phyloP scores from a whole-genome alignment of 2,797 vertebrate genomes.

The Octomys mimax region DNA sequence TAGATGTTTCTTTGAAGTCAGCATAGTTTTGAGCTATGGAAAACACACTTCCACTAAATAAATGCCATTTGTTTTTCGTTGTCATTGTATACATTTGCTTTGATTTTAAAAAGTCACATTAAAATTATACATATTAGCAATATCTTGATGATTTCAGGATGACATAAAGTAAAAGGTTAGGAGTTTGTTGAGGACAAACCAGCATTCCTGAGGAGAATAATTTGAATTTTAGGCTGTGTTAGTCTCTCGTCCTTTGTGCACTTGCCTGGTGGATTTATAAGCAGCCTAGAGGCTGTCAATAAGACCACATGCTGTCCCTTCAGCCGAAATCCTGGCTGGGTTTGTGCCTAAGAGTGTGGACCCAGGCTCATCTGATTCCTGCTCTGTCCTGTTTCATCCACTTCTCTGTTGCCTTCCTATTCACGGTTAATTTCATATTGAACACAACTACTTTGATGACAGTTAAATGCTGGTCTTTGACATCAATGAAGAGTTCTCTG shows the following conservation, averaged over 20 bases:
- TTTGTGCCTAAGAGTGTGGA: neutral
- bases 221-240: neutral
- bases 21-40: neutral
- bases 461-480: constrained; percentile 8
- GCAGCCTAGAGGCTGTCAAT: accelerated
- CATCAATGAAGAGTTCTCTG: neutral
- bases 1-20: neutral
- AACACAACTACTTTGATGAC: neutral
- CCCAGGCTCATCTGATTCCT: accelerated
- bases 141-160: neutral
- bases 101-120: neutral
- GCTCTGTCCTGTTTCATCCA: neutral
- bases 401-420: neutral
- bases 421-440: constrained; percentile 14
- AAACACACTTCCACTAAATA: neutral
- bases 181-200: neutral
- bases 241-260: accelerated
- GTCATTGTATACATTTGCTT: neutral
- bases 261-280: neutral
- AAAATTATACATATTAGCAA: neutral
- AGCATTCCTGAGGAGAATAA: neutral
- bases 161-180: neutral
- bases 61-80: neutral
- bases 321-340: neutral
- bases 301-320: neutral